phyloP scores from a whole-genome alignment of 1,140 invertebrate genomes.

The Penaeus indicus region DNA sequence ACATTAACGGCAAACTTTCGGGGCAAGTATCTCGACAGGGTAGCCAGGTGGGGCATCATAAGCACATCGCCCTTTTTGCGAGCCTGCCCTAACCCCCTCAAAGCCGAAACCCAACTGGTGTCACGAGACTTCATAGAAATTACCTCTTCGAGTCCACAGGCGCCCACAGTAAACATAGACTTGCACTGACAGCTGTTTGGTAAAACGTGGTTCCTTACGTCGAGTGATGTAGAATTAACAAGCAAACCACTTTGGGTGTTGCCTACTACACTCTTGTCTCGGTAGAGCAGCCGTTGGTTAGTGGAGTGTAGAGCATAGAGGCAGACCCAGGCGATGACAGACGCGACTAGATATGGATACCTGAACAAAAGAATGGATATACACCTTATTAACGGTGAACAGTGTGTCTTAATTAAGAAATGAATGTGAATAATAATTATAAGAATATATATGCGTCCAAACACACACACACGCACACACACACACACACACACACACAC shows the following conservation, averaged over 20 bases:
- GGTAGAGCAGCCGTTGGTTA: too few species aligned
- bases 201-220: background rate
- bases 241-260: too few species aligned
- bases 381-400: too few species aligned
- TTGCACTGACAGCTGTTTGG: slow-evolving; percentile 34
- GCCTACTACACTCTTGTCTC: too few species aligned
- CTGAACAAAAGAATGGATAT: too few species aligned
- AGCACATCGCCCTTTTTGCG: background rate
- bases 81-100: background rate
- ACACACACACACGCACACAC: background rate
- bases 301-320: too few species aligned
- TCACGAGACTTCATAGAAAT: background rate
- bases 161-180: slow-evolving; percentile 52
- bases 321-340: too few species aligned
- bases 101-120: slow-evolving; percentile 19
- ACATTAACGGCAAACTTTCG: background rate
- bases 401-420: too few species aligned
- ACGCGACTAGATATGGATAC: too few species aligned
- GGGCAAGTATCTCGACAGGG: slow-evolving; percentile 44
- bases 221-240: background rate
- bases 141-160: slow-evolving; percentile 42
- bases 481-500: background rate
- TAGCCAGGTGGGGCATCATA: slow-evolving; percentile 41
- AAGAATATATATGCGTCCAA: too few species aligned
- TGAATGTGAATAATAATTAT: too few species aligned